These are phyloP conservation scores for Pseudanteris insignis DNA, from an alignment of 2,888 invertebrate genomes.

Conservation along the genomic window DNA sequence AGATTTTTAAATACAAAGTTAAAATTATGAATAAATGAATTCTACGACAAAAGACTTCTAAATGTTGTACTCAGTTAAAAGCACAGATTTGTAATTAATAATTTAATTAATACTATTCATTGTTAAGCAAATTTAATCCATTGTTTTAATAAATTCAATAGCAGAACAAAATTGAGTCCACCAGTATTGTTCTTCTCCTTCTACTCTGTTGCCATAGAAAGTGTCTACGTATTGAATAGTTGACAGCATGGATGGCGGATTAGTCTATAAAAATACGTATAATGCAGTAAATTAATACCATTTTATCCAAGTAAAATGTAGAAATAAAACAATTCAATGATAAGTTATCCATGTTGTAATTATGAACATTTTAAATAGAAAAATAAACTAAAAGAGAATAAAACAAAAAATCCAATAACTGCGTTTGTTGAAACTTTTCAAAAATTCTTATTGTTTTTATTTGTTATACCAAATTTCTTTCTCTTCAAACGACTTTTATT, in stretches of 20 bases:
- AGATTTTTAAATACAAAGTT: no score
- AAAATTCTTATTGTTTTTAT: no score
- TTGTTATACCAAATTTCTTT: no score
- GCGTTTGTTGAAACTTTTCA: no score
- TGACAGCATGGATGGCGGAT: conserved; percentile 92
- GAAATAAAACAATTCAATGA: no score
- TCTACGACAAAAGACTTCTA: conserved; percentile 20
- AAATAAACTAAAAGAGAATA: no score
- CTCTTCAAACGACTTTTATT: no score
- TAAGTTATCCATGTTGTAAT: no score
- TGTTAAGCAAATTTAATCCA: conserved; percentile 72
- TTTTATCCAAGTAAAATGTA: no score
- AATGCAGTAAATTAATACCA: not conserved
- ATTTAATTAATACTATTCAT: not conserved
- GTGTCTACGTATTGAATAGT: conserved; percentile 96
- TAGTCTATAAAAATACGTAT: conserved; percentile 78
- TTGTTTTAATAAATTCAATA: conserved; percentile 97
- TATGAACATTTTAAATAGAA: no score
- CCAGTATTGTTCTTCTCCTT: conserved; percentile 95
- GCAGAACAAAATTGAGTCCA: conserved; percentile 98
- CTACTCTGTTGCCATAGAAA: conserved; percentile 83
- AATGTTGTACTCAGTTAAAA: conserved; percentile 21
- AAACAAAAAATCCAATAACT: no score
- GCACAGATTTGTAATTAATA: conserved; percentile 21
- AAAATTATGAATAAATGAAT: conserved; percentile 1